Percentiles rank a stretch among this genome's conserved stretches.
These are phyloP conservation scores for Recurvirostra avosetta DNA, from an alignment of 2,113 vertebrate genomes.

Conservation along the genomic window DNA sequence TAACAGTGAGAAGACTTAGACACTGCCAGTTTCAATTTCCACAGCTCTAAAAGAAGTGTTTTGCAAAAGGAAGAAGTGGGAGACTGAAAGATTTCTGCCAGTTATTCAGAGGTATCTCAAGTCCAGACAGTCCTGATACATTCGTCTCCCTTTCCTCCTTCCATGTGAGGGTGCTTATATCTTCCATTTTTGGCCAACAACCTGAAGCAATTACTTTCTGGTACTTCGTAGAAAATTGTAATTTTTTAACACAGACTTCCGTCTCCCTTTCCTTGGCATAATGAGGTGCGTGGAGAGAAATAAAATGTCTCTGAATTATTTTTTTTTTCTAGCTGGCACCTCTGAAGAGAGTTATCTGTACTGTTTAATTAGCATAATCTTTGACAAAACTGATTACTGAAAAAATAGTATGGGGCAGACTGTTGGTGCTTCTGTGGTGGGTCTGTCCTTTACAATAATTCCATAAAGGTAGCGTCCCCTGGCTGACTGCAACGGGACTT, in stretches of 20 bases:
- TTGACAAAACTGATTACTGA: neutral
- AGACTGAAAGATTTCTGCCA: neutral
- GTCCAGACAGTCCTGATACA: neutral
- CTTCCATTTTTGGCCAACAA: neutral
- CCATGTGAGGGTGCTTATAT: rapidly evolving
- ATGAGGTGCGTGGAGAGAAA: neutral
- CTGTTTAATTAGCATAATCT: neutral
- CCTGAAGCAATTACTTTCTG: neutral
- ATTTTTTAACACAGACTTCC: neutral
- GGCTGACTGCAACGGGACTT: neutral
- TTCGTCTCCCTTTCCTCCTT: neutral
- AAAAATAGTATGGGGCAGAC: neutral
- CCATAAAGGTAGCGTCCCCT: neutral
- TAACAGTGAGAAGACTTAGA: neutral
- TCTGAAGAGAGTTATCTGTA: neutral
- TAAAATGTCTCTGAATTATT: neutral
- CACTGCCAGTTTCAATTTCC: neutral
- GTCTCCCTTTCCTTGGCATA: neutral
- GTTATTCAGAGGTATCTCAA: neutral
- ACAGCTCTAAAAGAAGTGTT: neutral
- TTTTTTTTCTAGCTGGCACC: neutral
- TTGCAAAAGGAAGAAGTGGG: neutral
- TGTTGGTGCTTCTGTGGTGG: neutral
- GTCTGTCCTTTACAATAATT: neutral
- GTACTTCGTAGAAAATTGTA: neutral